Evolutionary conservation across 2,113 vertebrate species (phyloP), one percentile per base, ranked within the genome.

Genomic region (Orientallactaga bullata): DNA sequence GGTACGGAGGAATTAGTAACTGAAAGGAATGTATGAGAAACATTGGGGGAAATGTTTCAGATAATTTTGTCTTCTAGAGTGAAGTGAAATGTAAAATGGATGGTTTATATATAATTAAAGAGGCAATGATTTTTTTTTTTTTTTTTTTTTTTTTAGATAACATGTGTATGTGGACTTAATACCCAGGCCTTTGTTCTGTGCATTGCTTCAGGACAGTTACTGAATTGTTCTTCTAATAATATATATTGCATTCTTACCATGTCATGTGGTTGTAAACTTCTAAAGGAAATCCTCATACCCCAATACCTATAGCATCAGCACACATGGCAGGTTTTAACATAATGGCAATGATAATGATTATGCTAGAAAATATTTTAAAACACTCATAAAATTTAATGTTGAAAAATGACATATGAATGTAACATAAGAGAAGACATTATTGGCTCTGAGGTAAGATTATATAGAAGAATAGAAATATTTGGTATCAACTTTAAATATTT

Each of bases 171-270:
- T 55, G 28, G 26, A 47, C 23, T 84, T 66, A n/a, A 85, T 63
- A 79, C 1, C 18, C 32, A 82, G 39, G 51, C 6, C 37, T 88
- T 88, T 89, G 7, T 47, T 92, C 26, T 83, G 6, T 20, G 55
- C 0, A 42, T 15, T 63, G 77, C 16, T 17, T 32, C 3, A 83
- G 55, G 39, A 82, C 11, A 42, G 66, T 83, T 39, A 79, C 16
- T 82, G 51, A 80, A 10, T 85, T 39, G 47, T 20, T 92, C 30
- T 21, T 78, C 68, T 90, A 55, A 74, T 90, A 55, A 74, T 83
- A 26, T 13, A 18, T 63, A 28, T 1, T 82, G 78, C 77, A 2
- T 42, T 92, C 28, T 85, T 77, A 39, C 3, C 84, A 20, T 73
- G 10, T 42, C 37, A 26, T 42, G 35, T 51, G 37, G 0, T 26